phyloP scores from a whole-genome alignment of 2,797 vertebrate species.

The Pipistrellus pygmaeus region DNA sequence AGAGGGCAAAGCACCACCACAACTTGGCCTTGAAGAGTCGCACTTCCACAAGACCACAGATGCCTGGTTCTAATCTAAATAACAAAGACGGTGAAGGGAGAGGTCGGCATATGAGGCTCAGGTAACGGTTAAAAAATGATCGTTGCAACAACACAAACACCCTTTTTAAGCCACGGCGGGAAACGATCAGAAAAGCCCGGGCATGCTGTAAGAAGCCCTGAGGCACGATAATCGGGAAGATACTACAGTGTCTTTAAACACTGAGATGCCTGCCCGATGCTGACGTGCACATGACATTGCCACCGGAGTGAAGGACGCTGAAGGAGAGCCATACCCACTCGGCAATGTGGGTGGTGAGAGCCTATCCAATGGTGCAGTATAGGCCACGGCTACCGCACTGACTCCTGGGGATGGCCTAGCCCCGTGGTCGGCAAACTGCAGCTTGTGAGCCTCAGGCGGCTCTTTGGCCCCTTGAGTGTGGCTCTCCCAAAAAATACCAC shows the following conservation, averaged over 20 bases:
- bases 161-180: slow-evolving; percentile 67
- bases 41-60: neutral
- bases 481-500: no score
- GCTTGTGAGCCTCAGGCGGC: no score
- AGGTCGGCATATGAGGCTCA: slow-evolving; percentile 52
- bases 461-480: no score
- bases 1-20: neutral
- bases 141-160: slow-evolving; percentile 72
- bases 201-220: slow-evolving; percentile 37
- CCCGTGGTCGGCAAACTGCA: no score
- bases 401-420: neutral
- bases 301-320: slow-evolving; percentile 31
- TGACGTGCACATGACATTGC: slow-evolving; percentile 38
- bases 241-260: slow-evolving; percentile 68
- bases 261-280: slow-evolving; percentile 56
- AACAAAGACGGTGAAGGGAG: slow-evolving; percentile 59
- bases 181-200: slow-evolving; percentile 68
- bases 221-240: slow-evolving; percentile 66
- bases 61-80: slow-evolving; percentile 53
- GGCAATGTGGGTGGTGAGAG: neutral
- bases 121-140: slow-evolving; percentile 72
- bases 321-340: neutral
- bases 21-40: neutral
- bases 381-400: slow-evolving; percentile 37
- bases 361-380: neutral